Evolutionary conservation across 2,797 vertebrate genomes (phyloP).

Genomic region (Antrozous pallidus): DNA sequence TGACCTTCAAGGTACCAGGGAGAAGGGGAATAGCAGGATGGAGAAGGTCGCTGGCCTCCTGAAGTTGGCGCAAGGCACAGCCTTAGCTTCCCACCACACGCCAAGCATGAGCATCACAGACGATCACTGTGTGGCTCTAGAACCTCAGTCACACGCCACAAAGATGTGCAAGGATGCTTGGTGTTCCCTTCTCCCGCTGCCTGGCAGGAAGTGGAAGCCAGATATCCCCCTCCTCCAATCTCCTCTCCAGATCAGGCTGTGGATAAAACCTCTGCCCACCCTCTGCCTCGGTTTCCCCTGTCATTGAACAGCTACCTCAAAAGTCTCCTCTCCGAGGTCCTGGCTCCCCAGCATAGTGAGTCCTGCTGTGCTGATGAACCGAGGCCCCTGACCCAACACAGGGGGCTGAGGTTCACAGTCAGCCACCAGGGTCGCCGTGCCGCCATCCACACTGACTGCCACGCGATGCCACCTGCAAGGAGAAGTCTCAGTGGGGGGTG

Average conservation of each 20-base stretch:
- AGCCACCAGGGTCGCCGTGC: conserved; percentile 85
- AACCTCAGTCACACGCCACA: rapidly evolving
- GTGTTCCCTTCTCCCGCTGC: background rate
- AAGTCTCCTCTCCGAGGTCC: conserved; percentile 87
- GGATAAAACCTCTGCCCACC: background rate
- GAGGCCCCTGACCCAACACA: conserved; percentile 74
- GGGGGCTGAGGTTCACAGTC: conserved; percentile 88
- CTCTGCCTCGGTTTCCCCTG: conserved; percentile 32
- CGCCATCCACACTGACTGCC: conserved; percentile 87
- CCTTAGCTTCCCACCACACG: conserved; percentile 55
- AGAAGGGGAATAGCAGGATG: background rate
- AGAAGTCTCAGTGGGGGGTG: background rate
- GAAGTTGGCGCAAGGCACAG: too few species aligned
- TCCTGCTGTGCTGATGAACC: conserved; percentile 87
- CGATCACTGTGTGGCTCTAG: rapidly evolving
- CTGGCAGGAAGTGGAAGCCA: rapidly evolving
- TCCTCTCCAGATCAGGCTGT: background rate
- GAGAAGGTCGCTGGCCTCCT: background rate
- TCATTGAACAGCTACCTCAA: conserved; percentile 84
- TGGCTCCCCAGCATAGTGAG: conserved; percentile 89
- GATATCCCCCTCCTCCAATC: background rate
- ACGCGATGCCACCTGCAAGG: conserved; percentile 91
- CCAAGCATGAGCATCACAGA: rapidly evolving
- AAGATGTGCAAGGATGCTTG: rapidly evolving
- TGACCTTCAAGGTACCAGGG: background rate